Evolutionary conservation across 2,113 vertebrate genomes (phyloP).

Genomic region (Zootoca vivipara): DNA sequence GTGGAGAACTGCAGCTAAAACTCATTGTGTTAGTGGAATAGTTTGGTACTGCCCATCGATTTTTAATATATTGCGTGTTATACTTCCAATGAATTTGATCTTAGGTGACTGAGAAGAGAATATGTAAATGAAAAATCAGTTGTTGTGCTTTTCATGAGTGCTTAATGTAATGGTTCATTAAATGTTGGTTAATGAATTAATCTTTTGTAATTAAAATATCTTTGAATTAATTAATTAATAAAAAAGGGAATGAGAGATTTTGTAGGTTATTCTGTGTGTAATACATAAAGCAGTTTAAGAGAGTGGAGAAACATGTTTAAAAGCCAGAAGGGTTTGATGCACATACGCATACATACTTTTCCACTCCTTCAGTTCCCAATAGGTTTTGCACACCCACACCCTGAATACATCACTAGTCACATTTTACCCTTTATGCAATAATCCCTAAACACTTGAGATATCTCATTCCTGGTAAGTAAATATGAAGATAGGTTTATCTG

Average conservation of each 20-base stretch:
- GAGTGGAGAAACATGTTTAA: background rate
- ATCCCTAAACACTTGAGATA: background rate
- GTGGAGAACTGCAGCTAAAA: too few relatives aligned
- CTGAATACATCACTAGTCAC: background rate
- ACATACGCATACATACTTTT: background rate
- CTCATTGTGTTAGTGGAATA: too few relatives aligned
- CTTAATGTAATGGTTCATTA: background rate
- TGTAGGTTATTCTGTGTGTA: background rate
- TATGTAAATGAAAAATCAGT: background rate
- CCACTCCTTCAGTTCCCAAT: background rate
- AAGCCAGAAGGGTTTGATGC: background rate
- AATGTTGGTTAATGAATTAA: background rate
- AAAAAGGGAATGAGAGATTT: background rate
- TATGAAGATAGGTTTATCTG: background rate
- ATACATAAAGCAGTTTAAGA: background rate
- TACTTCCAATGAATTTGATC: background rate
- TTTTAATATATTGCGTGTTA: background rate
- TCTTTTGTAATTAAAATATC: background rate
- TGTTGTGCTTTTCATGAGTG: background rate
- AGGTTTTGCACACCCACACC: background rate
- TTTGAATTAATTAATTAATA: background rate
- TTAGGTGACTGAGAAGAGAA: background rate
- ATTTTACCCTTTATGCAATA: background rate
- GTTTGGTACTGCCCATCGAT: too few relatives aligned
- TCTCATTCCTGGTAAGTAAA: background rate